Evolutionary conservation across 2,113 vertebrate species (phyloP), one percentile per base, ranked within the genome.

Genomic region (Grammomys dolichurus): DNA sequence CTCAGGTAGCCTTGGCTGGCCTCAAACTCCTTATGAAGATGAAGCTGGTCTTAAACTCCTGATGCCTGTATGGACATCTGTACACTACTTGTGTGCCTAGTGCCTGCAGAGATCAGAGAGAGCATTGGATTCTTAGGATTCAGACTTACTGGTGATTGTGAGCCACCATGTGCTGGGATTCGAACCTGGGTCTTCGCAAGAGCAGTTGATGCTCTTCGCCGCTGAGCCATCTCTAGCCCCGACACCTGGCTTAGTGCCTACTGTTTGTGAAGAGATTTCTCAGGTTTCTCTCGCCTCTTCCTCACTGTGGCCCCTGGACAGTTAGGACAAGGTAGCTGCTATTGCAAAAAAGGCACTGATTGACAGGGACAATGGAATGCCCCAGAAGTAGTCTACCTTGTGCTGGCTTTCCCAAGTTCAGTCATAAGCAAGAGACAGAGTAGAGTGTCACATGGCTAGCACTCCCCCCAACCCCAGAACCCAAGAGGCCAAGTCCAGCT

Each of bases 311-410:
- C 16, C n/a, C 48, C 4, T 13, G 17, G 48, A 31, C 0, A 63
- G 63, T 63, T 40, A 36, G 43, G n/a, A 63, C 20, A 1, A 77
- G 82, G 69, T 5, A 48, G 48, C 56, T 28, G 26, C 89, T 31
- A 56, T 31, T 33, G 78, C 17, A 20, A n/a, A 69, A 20, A 40
- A 48, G 13, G 84, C 58, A 24, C 26, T 40, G 63, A 70, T 43
- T 0, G 2, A 40, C 3, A 28, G 26, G 70, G 36, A 48, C 2
- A 1, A n/a, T 0, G 4, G 3, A 1, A 20, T 10, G 46, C 17
- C 11, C 19, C 36, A 58, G 81, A 26, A 1, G 1, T 40, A 43
- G 54, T 63, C 7, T 77, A 7, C 10, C 26, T 12, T 40, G 28
- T 33, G 13, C n/a, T 10, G 26, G 48, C 33, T 48, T 58, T 63